Evolutionary conservation across 2,888 invertebrate genomes (phyloP).

Genomic region (Hyles lineata): DNA sequence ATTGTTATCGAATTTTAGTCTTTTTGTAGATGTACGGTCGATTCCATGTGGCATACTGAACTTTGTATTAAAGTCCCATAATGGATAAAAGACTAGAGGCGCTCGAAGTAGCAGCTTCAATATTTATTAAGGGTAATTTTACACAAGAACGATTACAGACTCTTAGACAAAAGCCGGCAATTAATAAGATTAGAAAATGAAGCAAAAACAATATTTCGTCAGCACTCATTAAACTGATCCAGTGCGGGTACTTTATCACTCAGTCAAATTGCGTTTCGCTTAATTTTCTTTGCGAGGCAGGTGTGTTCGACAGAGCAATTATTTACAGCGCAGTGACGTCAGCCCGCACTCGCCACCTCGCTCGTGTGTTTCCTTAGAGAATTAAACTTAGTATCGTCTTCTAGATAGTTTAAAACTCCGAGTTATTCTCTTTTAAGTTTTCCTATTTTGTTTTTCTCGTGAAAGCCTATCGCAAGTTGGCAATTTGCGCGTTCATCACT

Average conservation of each 20-base stretch:
- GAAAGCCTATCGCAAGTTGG: conserved; percentile 54
- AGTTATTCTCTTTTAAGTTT: conserved; percentile 63
- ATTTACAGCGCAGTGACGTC: conserved; percentile 83
- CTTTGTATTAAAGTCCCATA: not conserved
- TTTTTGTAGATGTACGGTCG: not conserved
- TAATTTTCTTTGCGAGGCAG: conserved; percentile 84
- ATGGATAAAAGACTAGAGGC: too few relatives aligned
- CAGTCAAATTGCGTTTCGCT: conserved; percentile 85
- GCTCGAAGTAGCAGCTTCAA: too few relatives aligned
- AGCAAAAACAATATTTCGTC: conserved; percentile 77
- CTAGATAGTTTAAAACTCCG: conserved; percentile 72
- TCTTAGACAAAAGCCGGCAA: conserved; percentile 34
- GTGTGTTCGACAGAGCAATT: conserved; percentile 85
- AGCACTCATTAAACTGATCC: conserved; percentile 82
- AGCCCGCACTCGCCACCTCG: conserved; percentile 54
- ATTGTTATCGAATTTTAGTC: conserved; percentile 45
- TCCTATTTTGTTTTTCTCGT: conserved; percentile 54
- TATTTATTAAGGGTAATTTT: not conserved
- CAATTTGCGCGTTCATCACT: conserved; percentile 42
- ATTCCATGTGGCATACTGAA: not conserved
- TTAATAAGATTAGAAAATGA: conserved; percentile 63
- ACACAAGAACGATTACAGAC: not conserved
- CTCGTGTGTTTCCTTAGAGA: conserved; percentile 59
- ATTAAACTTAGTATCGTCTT: conserved; percentile 65
- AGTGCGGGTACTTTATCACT: conserved; percentile 82